Evolutionary conservation across 2,113 vertebrate genomes (phyloP).

Genomic region (Girardinichthys multiradiatus): DNA sequence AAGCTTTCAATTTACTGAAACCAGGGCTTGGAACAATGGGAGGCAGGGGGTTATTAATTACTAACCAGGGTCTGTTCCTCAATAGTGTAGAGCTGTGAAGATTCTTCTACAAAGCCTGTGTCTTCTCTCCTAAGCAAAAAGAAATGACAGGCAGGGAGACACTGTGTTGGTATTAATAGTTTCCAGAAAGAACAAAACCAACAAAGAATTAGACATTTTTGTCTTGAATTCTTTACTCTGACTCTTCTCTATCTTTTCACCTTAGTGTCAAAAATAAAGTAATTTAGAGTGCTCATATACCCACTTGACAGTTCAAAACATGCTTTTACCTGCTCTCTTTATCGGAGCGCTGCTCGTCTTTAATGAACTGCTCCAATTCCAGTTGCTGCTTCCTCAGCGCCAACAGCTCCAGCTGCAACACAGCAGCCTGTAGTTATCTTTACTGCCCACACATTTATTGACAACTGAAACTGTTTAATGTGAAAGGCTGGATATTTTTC

Average conservation of each 20-base stretch:
- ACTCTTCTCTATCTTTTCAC: too few relatives aligned
- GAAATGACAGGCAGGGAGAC: slow-evolving; percentile 25
- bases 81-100: slow-evolving; percentile 72
- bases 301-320: background rate
- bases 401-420: slow-evolving; percentile 86
- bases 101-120: slow-evolving; percentile 81
- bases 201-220: background rate
- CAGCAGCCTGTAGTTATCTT: background rate
- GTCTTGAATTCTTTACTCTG: background rate
- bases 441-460: background rate
- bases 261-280: background rate
- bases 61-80: slow-evolving; percentile 80
- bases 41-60: slow-evolving; percentile 9
- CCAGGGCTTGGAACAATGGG: background rate
- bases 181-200: background rate
- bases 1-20: background rate
- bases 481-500: background rate
- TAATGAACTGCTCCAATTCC: slow-evolving; percentile 66
- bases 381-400: slow-evolving; percentile 78
- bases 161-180: background rate
- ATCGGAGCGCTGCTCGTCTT: slow-evolving; percentile 69
- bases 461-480: background rate
- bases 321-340: slow-evolving; percentile 78
- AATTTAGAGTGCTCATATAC: background rate
- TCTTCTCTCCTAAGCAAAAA: slow-evolving; percentile 76